Conservation (phyloP, 2,888 invertebrate species). For the Agonopterix subpropinquella region DNA sequence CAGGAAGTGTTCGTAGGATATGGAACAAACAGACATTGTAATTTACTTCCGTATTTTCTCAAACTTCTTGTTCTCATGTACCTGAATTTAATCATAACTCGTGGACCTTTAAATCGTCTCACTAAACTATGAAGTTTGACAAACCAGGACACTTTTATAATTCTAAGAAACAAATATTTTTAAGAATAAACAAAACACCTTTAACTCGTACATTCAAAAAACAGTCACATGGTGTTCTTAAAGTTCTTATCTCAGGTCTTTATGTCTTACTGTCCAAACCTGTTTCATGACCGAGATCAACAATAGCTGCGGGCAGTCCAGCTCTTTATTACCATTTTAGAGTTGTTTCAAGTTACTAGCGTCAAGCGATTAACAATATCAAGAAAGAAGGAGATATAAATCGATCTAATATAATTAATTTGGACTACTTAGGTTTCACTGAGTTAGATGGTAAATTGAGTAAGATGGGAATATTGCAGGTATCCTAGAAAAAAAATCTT, state of each 20-base stretch:
- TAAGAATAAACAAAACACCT: background rate
- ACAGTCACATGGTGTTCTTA: conserved; percentile 40
- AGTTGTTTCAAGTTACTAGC: conserved; percentile 10
- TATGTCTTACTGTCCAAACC: conserved; percentile 51
- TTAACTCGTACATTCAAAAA: conserved; percentile 25
- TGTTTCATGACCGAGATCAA: conserved; percentile 57
- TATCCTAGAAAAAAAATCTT: no score
- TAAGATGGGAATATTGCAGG: no score
- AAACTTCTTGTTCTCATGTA: no score
- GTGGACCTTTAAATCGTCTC: no score
- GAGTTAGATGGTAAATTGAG: no score
- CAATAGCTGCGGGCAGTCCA: conserved; percentile 63
- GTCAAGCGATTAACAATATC: conserved; percentile 11
- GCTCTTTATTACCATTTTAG: conserved; percentile 56
- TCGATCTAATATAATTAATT: background rate
- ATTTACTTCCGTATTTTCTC: no score
- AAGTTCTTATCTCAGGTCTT: conserved; percentile 45
- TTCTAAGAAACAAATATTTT: background rate
- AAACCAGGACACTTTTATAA: no score
- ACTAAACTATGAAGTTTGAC: no score
- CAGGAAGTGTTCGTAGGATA: no score
- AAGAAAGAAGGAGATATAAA: background rate
- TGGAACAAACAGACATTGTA: no score
- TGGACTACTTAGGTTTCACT: background rate
- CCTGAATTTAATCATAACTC: no score